phyloP scores from a whole-genome alignment of 2,797 vertebrate species.

The Tachyglossus aculeatus region DNA sequence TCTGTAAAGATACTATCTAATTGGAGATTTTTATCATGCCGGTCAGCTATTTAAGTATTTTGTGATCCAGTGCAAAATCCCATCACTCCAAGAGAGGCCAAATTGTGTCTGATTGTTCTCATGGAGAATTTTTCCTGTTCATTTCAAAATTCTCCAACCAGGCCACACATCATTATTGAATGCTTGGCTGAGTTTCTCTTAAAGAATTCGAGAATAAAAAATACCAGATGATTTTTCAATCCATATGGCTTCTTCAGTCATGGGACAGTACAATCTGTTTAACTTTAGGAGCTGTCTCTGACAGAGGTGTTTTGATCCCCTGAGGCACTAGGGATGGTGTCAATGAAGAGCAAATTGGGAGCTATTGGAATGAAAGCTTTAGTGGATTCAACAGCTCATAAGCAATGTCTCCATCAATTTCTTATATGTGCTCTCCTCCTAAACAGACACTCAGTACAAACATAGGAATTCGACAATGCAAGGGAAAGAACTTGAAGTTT shows the following conservation, averaged over 20 bases:
- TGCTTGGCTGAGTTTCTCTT: background rate
- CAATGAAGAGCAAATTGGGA: background rate
- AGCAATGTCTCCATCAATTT: background rate
- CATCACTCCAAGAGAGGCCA: too few relatives aligned
- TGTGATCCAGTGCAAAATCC: too few relatives aligned
- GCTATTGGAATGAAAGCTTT: background rate
- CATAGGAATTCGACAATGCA: background rate
- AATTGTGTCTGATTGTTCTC: too few relatives aligned
- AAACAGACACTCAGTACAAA: background rate
- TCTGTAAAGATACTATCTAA: too few relatives aligned
- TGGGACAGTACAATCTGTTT: background rate
- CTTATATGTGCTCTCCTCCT: background rate
- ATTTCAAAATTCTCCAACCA: background rate
- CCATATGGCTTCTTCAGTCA: background rate
- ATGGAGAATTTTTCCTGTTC: too few relatives aligned
- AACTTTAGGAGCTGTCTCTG: background rate
- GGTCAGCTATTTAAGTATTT: too few relatives aligned
- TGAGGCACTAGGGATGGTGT: background rate
- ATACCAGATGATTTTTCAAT: background rate
- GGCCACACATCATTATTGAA: background rate
- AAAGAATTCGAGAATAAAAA: background rate
- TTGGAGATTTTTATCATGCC: too few relatives aligned
- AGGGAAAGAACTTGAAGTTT: background rate
- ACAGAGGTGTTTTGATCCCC: background rate
- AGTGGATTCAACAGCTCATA: background rate